These are phyloP conservation scores for Lithosia quadra DNA, from an alignment of 2,888 invertebrate species.

Conservation along the genomic window DNA sequence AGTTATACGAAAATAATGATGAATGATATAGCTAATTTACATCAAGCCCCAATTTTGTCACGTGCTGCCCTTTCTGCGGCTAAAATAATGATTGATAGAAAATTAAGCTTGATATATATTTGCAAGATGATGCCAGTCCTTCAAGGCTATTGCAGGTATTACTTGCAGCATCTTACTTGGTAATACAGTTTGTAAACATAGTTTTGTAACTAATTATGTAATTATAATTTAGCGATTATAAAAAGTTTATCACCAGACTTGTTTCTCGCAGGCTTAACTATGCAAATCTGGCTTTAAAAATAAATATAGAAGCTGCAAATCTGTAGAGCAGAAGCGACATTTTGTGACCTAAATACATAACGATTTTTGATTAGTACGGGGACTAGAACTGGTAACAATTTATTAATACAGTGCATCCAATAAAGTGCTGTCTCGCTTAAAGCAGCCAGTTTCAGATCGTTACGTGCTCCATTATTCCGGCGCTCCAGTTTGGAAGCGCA, in stretches of 20 bases:
- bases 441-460: background rate
- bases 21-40: no score
- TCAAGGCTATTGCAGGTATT: no score
- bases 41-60: no score
- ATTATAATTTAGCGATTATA: no score
- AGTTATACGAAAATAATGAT: no score
- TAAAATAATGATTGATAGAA: no score
- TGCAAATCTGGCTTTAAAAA: no score
- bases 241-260: background rate
- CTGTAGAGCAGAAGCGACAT: background rate
- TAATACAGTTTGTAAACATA: no score
- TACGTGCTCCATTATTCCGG: constrained; percentile 9
- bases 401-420: background rate
- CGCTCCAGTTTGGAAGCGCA: background rate
- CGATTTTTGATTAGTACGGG: background rate
- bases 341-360: background rate
- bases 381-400: background rate
- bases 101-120: no score
- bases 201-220: background rate
- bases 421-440: background rate
- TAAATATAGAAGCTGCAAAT: background rate
- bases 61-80: no score
- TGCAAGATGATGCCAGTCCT: no score
- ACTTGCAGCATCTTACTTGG: no score
- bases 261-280: background rate